These are phyloP conservation scores for Hyperoplus immaculatus DNA, from an alignment of 2,797 vertebrate genomes.

Conservation along the genomic window DNA sequence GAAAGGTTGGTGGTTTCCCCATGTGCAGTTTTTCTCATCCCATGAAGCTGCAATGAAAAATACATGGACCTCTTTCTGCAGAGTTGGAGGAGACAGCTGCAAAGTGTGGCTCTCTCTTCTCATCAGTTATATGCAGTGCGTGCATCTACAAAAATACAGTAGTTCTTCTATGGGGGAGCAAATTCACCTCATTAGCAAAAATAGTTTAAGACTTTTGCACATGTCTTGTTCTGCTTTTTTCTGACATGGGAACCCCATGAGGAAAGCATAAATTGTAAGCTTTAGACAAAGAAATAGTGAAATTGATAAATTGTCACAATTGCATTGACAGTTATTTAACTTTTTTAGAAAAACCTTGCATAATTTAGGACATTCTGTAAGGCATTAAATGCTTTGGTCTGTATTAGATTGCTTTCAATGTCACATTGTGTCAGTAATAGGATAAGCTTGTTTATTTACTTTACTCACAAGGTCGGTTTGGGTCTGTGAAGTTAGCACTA, in stretches of 20 bases:
- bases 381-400: neutral
- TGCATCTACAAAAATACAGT: conserved; percentile 36
- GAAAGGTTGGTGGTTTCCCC: conserved; percentile 37
- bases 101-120: conserved; percentile 52
- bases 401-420: neutral
- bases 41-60: conserved; percentile 73
- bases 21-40: conserved; percentile 57
- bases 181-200: conserved; percentile 37
- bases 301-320: neutral
- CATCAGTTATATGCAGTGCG: conserved; percentile 53
- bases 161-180: conserved; percentile 18
- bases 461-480: conserved; percentile 22
- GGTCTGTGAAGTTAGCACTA: neutral
- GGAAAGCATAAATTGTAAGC: neutral
- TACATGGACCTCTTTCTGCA: conserved; percentile 58
- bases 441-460: conserved; percentile 1
- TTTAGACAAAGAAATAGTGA: neutral
- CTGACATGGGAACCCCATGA: neutral
- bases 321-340: neutral
- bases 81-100: conserved; percentile 61
- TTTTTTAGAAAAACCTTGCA: neutral
- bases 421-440: neutral
- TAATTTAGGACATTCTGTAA: neutral
- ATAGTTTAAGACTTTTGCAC: conserved; percentile 1
- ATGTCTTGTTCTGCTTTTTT: neutral